phyloP scores from a whole-genome alignment of 1,140 invertebrate genomes.

The Amphibalanus amphitrite region DNA sequence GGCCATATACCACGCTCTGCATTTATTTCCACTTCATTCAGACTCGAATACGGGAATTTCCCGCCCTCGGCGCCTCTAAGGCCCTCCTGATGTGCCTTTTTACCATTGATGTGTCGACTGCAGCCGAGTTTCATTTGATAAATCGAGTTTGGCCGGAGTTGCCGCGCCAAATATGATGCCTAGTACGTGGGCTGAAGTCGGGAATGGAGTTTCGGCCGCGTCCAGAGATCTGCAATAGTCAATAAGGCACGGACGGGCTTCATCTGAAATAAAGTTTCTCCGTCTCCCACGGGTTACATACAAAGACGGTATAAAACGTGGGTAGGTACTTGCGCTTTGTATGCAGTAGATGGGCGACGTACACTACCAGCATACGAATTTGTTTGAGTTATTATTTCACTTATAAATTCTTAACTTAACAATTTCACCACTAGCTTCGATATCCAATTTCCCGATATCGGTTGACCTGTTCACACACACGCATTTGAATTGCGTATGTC shows the following conservation, averaged over 20 bases:
- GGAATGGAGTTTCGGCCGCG: neutral
- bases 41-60: neutral
- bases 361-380: too few relatives aligned
- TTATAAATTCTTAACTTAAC: too few relatives aligned
- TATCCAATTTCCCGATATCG: too few relatives aligned
- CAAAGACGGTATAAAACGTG: too few relatives aligned
- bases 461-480: too few relatives aligned
- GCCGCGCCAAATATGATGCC: neutral
- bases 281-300: too few relatives aligned
- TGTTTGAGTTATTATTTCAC: too few relatives aligned
- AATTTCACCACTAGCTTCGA: too few relatives aligned
- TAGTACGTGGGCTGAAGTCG: neutral
- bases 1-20: neutral
- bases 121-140: neutral
- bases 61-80: neutral
- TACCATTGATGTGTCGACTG: neutral
- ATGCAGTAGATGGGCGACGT: too few relatives aligned
- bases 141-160: neutral
- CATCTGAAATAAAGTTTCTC: neutral
- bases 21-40: constrained; percentile 1
- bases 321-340: too few relatives aligned
- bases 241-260: neutral
- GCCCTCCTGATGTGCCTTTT: neutral
- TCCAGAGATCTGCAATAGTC: neutral
- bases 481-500: too few relatives aligned